A percentile compares a stretch with the other conserved stretches of the same genome.
Conservation (phyloP, 2,113 vertebrate genomes). For the Benitochromis conjunctus region DNA sequence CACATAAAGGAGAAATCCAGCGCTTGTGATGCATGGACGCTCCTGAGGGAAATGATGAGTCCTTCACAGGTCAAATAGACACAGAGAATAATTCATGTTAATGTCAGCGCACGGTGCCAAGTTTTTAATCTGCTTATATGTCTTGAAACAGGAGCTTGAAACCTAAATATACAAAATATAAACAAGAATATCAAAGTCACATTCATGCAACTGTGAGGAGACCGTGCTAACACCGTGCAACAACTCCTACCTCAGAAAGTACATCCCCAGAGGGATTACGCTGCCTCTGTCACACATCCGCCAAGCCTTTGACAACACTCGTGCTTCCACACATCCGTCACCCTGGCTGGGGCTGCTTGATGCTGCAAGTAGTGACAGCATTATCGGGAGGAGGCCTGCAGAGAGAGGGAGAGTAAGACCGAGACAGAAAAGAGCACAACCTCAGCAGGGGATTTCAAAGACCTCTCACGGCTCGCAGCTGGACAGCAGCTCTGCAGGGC, state of each 20-base stretch:
- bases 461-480: constrained; percentile 27
- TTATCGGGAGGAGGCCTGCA: constrained; percentile 20
- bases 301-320: constrained; percentile 15
- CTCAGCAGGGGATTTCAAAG: constrained; percentile 36
- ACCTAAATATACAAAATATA: not conserved
- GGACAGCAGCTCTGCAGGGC: not conserved
- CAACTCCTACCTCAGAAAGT: not conserved
- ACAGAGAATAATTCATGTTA: not conserved
- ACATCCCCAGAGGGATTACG: not conserved
- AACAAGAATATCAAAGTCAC: not conserved
- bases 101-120: not conserved
- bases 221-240: not conserved
- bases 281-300: constrained; percentile 1
- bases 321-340: constrained; percentile 1
- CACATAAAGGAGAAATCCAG: not conserved
- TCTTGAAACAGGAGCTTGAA: not conserved
- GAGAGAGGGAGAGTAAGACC: constrained; percentile 3
- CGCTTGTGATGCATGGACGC: not conserved
- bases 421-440: constrained; percentile 32
- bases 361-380: constrained; percentile 21
- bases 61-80: not conserved
- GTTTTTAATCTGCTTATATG: not conserved
- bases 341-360: constrained; percentile 13
- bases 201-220: not conserved
- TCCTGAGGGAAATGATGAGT: not conserved